Evolutionary conservation across 2,888 invertebrate species (phyloP).

Genomic region (Agrochola circellaris): DNA sequence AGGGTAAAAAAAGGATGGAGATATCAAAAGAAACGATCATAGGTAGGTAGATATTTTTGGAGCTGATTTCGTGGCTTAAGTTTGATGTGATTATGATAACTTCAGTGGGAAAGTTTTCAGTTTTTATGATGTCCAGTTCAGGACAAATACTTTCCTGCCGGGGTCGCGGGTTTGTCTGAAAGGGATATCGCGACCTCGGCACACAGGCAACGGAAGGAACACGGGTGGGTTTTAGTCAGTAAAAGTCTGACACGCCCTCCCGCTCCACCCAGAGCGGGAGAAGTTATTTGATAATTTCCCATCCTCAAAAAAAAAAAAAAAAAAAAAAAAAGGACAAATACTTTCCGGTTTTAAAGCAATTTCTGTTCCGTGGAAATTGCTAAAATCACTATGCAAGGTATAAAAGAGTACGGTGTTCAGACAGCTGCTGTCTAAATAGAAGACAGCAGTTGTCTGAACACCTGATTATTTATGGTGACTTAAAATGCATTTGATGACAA

Average conservation of each 20-base stretch:
- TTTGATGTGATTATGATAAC: background rate
- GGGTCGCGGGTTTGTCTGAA: too few species aligned
- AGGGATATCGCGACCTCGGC: too few species aligned
- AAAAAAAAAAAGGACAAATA: too few species aligned
- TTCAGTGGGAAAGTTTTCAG: background rate
- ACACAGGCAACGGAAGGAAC: too few species aligned
- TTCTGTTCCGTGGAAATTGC: background rate
- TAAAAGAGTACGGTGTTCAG: too few species aligned
- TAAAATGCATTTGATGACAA: background rate
- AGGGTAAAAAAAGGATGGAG: conserved; percentile 3
- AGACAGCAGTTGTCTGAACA: background rate
- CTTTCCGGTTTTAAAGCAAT: background rate
- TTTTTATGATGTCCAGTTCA: background rate
- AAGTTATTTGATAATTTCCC: too few species aligned
- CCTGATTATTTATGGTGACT: background rate
- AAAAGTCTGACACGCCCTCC: too few species aligned
- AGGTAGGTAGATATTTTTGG: background rate
- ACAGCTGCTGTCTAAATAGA: too few species aligned
- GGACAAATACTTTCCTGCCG: background rate
- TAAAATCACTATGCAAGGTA: background rate
- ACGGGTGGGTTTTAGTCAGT: too few species aligned
- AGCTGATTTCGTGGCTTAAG: background rate
- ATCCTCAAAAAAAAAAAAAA: too few species aligned
- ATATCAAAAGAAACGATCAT: background rate
- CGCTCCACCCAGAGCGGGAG: too few species aligned